phyloP scores from a whole-genome alignment of 2,113 vertebrate species.

The Channa argus region DNA sequence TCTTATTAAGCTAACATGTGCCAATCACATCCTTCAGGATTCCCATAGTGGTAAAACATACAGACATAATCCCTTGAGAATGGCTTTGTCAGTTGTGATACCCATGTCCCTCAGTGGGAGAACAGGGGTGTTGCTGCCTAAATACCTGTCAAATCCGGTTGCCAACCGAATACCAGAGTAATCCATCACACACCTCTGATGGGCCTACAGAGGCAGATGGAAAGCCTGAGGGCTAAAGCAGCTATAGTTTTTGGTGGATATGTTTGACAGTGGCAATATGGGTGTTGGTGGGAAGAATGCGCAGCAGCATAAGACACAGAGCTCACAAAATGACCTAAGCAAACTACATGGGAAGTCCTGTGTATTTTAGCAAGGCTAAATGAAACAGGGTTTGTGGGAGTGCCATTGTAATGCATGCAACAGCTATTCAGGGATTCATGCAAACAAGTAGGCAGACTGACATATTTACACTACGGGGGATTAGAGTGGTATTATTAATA shows the following conservation, averaged over 20 bases:
- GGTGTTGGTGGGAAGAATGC: constrained; percentile 33
- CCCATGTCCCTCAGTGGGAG: constrained; percentile 55
- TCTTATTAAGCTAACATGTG: constrained; percentile 38
- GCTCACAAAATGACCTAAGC: constrained; percentile 40
- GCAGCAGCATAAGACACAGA: constrained; percentile 40
- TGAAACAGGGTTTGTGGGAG: constrained; percentile 52
- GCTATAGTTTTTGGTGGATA: constrained; percentile 31
- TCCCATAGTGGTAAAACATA: constrained; percentile 40
- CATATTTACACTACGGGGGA: constrained; percentile 29
- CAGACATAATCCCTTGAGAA: constrained; percentile 59
- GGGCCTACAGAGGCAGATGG: constrained; percentile 31
- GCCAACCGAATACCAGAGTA: constrained; percentile 60
- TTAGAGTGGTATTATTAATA: constrained; percentile 27
- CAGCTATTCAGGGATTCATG: constrained; percentile 67
- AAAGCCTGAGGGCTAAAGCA: constrained; percentile 44
- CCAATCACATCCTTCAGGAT: constrained; percentile 45
- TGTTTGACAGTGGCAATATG: constrained; percentile 40
- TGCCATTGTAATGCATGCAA: constrained; percentile 56
- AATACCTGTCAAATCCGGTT: constrained; percentile 71
- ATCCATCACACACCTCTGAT: constrained; percentile 59
- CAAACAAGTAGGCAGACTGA: constrained; percentile 48
- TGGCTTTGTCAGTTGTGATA: constrained; percentile 59
- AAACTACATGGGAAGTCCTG: constrained; percentile 20
- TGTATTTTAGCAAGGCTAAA: constrained; percentile 41
- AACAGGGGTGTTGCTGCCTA: constrained; percentile 54